Conservation (phyloP, 1,140 invertebrate species). For the Lepidurus arcticus region DNA sequence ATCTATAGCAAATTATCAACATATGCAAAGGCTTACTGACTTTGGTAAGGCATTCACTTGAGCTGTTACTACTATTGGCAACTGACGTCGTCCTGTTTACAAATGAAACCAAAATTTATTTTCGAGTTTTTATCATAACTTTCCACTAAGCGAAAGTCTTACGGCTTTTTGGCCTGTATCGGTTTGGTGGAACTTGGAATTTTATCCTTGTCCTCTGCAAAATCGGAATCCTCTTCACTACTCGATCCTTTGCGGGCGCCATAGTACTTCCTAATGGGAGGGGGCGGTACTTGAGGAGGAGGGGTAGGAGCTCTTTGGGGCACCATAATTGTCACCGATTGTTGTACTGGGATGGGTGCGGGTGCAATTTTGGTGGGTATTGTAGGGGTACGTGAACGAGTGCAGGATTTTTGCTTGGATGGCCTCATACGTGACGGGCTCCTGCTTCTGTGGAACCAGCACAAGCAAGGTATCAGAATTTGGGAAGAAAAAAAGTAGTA, state of each 20-base stretch:
- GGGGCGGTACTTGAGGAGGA: slow-evolving; percentile 16
- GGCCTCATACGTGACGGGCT: slow-evolving; percentile 46
- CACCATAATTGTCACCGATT: not conserved
- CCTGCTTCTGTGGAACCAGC: slow-evolving; percentile 26
- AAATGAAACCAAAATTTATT: not conserved
- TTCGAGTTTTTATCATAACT: not conserved
- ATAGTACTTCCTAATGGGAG: slow-evolving; percentile 28
- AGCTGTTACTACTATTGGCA: slow-evolving; percentile 14
- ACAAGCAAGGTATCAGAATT: not conserved
- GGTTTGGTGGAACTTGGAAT: not conserved
- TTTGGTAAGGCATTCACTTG: slow-evolving; percentile 2
- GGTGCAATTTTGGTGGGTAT: not conserved
- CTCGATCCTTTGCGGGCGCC: not conserved
- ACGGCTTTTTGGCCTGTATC: not conserved
- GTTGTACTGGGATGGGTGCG: not conserved
- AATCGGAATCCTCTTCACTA: not conserved
- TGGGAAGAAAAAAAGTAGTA: not conserved
- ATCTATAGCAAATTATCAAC: not conserved
- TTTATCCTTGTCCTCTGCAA: not conserved
- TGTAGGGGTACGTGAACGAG: not conserved
- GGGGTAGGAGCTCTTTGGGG: not conserved
- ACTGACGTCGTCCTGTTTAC: not conserved
- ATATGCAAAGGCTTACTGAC: slow-evolving; percentile 15
- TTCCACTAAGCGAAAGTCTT: not conserved
- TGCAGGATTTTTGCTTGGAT: slow-evolving; percentile 39